A percentile compares a stretch with the other conserved stretches of the same genome.
phyloP scores from a whole-genome alignment of 92 coral and sea anemone species.

The Muricea muricata region DNA sequence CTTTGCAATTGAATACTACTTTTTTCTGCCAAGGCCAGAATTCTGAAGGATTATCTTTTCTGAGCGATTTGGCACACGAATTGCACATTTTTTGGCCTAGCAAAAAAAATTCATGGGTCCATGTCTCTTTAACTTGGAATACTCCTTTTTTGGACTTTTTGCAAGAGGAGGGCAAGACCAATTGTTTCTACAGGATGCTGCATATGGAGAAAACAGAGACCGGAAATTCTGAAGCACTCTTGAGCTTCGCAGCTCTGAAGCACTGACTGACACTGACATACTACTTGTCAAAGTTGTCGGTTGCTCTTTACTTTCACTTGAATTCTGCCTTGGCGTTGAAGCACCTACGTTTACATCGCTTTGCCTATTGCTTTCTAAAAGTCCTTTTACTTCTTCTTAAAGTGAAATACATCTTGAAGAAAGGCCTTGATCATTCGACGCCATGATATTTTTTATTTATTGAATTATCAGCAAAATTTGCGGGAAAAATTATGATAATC shows the following conservation, averaged over 20 bases:
- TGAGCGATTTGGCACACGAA: conserved; percentile 1
- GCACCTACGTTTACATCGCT: background rate
- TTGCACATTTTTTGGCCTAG: conserved; percentile 22
- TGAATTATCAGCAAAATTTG: too few relatives aligned
- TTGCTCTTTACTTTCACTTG: background rate
- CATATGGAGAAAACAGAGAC: conserved; percentile 12
- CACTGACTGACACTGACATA: too few relatives aligned
- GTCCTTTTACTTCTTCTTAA: conserved; percentile 5
- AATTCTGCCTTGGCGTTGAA: background rate
- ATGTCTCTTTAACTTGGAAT: conserved; percentile 49
- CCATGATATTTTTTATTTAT: too few relatives aligned
- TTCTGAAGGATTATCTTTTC: conserved; percentile 42
- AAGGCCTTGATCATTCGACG: conserved; percentile 1
- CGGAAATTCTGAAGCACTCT: conserved; percentile 7
- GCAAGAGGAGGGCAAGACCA: conserved; percentile 33
- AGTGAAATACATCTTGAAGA: conserved; percentile 12
- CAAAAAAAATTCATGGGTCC: conserved; percentile 58
- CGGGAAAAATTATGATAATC: too few relatives aligned
- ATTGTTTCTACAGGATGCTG: conserved; percentile 19
- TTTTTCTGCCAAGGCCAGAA: conserved; percentile 52
- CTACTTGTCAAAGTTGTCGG: background rate
- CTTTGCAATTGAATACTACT: conserved; percentile 46
- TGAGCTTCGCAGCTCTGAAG: conserved; percentile 19
- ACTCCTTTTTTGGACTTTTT: conserved; percentile 27
- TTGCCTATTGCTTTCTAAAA: conserved; percentile 2